phyloP scores from a whole-genome alignment of 2,888 invertebrate species.

The Anthoptus insignis region DNA sequence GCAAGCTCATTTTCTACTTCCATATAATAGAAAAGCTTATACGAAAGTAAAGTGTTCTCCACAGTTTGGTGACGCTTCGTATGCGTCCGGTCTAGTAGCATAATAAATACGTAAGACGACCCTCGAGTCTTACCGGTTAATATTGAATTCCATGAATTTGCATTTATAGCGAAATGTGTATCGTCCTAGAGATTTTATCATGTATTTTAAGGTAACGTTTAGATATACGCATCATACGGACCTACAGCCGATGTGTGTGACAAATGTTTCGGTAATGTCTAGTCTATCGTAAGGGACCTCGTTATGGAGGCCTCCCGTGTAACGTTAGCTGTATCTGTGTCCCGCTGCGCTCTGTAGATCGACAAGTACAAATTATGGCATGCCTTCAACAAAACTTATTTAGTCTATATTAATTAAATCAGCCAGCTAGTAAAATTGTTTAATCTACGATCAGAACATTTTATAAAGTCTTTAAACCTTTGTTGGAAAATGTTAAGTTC shows the following conservation, averaged over 20 bases:
- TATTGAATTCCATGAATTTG: constrained; percentile 87
- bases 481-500: too few relatives aligned
- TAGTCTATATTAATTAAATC: constrained; percentile 59
- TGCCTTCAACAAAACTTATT: constrained; percentile 71
- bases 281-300: constrained; percentile 73
- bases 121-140: constrained; percentile 71
- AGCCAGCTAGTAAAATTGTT: too few relatives aligned
- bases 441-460: too few relatives aligned
- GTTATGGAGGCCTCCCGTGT: constrained; percentile 59
- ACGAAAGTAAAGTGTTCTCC: constrained; percentile 35
- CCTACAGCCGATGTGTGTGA: constrained; percentile 72
- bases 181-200: constrained; percentile 85
- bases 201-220: constrained; percentile 80
- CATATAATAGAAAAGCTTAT: constrained; percentile 29
- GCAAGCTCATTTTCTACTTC: neutral
- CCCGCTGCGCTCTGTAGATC: constrained; percentile 68
- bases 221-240: constrained; percentile 74
- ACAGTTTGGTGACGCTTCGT: constrained; percentile 56
- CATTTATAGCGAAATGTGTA: constrained; percentile 86
- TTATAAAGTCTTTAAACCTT: too few relatives aligned
- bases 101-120: constrained; percentile 83
- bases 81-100: constrained; percentile 76
- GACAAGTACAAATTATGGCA: constrained; percentile 82
- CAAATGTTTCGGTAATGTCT: constrained; percentile 79
- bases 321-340: constrained; percentile 68